Evolutionary conservation across 1,140 invertebrate genomes (phyloP).

Genomic region (Pachypeltis micranthus): DNA sequence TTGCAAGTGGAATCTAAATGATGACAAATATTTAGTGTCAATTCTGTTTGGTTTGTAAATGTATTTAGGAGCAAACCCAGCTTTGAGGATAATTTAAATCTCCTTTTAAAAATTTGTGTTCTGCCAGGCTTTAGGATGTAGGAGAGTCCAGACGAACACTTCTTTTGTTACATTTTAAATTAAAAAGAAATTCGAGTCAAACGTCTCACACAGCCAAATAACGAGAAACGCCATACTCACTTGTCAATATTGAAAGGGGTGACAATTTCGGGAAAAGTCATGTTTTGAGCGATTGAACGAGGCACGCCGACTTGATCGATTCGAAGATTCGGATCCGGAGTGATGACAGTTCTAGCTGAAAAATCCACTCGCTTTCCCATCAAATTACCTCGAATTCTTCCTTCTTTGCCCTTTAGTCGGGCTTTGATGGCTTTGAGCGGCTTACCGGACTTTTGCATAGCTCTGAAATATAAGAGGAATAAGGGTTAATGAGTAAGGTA

Average conservation of each 20-base stretch:
- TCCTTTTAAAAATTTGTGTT: no score
- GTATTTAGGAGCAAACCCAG: no score
- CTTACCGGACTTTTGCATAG: slow-evolving; percentile 97
- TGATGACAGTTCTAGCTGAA: slow-evolving; percentile 97
- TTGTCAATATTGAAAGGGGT: slow-evolving; percentile 98
- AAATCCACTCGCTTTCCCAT: slow-evolving; percentile 99
- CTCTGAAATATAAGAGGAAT: slow-evolving; percentile 41
- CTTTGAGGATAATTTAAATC: no score
- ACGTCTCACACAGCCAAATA: no score
- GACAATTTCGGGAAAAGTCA: slow-evolving; percentile 98
- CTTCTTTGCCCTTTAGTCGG: slow-evolving; percentile 87
- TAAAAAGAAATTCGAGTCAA: no score
- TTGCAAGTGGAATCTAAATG: no score
- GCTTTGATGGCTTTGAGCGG: slow-evolving; percentile 96
- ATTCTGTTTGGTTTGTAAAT: no score
- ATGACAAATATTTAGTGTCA: no score
- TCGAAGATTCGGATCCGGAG: slow-evolving; percentile 95
- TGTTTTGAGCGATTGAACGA: slow-evolving; percentile 93
- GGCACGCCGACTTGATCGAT: slow-evolving; percentile 99
- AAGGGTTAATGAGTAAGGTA: no score
- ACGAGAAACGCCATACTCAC: slow-evolving; percentile 40
- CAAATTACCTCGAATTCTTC: slow-evolving; percentile 93
- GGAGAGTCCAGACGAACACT: no score
- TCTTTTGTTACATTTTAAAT: no score
- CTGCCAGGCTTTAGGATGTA: no score